These are phyloP conservation scores for Xenopus borealis DNA, from an alignment of 2,113 vertebrate species.

Conservation along the genomic window DNA sequence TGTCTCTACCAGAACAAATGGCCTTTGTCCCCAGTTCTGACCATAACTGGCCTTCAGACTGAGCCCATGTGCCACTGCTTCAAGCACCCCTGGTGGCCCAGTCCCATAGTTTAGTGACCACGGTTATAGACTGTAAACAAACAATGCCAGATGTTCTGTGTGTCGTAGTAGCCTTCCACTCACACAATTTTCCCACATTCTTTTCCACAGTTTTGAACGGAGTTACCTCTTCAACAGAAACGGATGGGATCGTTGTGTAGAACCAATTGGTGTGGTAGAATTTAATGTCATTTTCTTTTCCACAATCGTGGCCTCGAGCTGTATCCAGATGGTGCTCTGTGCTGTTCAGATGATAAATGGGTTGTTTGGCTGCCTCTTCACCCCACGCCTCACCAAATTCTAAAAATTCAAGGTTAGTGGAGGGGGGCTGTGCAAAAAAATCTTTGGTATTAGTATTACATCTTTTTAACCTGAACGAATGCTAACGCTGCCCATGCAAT, in stretches of 20 bases:
- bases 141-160: too few species aligned
- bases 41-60: too few species aligned
- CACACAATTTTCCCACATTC: background rate
- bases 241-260: constrained; percentile 8
- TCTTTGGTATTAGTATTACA: background rate
- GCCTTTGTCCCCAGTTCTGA: too few species aligned
- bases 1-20: too few species aligned
- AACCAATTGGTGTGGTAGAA: constrained; percentile 16
- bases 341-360: constrained; percentile 27
- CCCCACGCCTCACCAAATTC: too few species aligned
- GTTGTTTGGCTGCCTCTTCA: background rate
- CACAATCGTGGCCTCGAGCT: constrained; percentile 23
- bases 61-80: too few species aligned
- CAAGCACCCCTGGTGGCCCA: too few species aligned
- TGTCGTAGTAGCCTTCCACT: too few species aligned
- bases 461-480: background rate
- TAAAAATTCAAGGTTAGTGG: background rate
- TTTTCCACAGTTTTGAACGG: constrained; percentile 7
- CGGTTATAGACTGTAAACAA: too few species aligned
- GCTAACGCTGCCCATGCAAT: too few species aligned
- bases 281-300: constrained; percentile 38
- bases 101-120: too few species aligned
- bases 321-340: constrained; percentile 25
- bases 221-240: constrained; percentile 28
- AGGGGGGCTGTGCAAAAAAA: background rate